Evolutionary conservation across 2,113 vertebrate species (phyloP), one percentile per base, ranked within the genome.

Genomic region (Calcarius ornatus): DNA sequence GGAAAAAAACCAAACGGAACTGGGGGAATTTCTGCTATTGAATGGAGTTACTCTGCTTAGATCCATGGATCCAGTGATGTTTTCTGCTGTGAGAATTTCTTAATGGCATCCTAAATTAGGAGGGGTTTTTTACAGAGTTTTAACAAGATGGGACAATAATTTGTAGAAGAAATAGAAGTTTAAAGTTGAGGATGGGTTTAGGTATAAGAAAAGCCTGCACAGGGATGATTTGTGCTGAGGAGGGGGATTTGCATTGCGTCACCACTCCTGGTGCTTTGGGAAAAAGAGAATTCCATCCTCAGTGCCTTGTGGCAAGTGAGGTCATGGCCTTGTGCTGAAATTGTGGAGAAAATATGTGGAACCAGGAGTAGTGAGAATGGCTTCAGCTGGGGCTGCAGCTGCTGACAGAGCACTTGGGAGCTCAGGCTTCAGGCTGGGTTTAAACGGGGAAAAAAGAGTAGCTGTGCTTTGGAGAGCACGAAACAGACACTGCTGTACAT

Each of bases 1-100:
- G 13, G 38, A 14, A 22, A 28, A 20, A 28, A 35, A 0, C n/a
- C 14, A 16, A 48, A 33, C 0, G 28, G 22, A 48, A 35, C 0
- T 53, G 38, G 27, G n/a, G 37, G 25, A 21, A 43, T 57, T 88
- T 21, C 9, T 51, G 35, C 43, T 47, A 0, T 11, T 38, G 17
- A 31, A 2, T 63, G 50, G 47, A 68, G 24, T 18, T 7, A 28
- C 18, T 24, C 28, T 80, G 7, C 0, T 17, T 75, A 48, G 43
- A 35, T 47, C 4, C 2, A 8, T 31, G 31, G 25, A 27, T 64
- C 15, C 27, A 64, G 15, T 9, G 25, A 22, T 33, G 28, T 9
- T 80, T 73, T 63, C 38, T 81, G 28, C 48, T 53, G 42, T 21
- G 21, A 51, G 35, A 38, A 65, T 79, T 84, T 72, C 50, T 50